Base-by-base conservation (phyloP, 2,888 invertebrate species). In the Tetrapedia diversipes region DNA sequence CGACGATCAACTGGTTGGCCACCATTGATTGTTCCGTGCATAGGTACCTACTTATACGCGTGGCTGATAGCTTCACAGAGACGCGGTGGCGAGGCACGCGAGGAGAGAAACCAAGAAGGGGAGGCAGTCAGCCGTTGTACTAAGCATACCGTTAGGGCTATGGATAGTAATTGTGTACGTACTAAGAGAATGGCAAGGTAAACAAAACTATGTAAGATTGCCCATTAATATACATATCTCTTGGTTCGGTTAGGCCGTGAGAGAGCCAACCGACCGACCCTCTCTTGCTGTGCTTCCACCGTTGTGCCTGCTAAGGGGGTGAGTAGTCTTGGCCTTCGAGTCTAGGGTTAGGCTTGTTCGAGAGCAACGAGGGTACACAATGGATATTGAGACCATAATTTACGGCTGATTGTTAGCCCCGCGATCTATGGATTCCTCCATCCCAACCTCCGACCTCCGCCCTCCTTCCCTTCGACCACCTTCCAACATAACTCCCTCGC, bases 181-280 rank as follows among this genome's bases (percentile, higher is more conserved):
- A 89, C 86, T 87, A 79, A 86, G 88, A 90, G 90, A 91, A 91
- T 91, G 90, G 91, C 91, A 91, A 91, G 91, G 91, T 92, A 92
- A 92, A 92, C 91, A 92, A 91, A 92, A 92, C 91, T 92, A 92
- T 91, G 91, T 92, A 92, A 92, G 91, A 92, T 92, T 91, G 91
- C 89, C 91, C 91, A 92, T 92, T 92, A 91, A 92, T 92, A 91
- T 92, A 92, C 91, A 92, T 92, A 92, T 91, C 91, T 91, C 90
- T 89, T 86, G 90, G 91, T 88, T 90, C 87, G 89, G 89, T 89
- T 88, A 87, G 86, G 86, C 86, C 85, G 78, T 78, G 86, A 83
- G 87, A 82, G 85, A 80, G 78, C 81, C 77, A 63, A 74, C 78
- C 79, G 74, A 74, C 83, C 81, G n/a, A n/a, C n/a, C n/a, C 82